Evolutionary conservation across 2,888 invertebrate genomes (phyloP).

Genomic region (Chironomus tentans): DNA sequence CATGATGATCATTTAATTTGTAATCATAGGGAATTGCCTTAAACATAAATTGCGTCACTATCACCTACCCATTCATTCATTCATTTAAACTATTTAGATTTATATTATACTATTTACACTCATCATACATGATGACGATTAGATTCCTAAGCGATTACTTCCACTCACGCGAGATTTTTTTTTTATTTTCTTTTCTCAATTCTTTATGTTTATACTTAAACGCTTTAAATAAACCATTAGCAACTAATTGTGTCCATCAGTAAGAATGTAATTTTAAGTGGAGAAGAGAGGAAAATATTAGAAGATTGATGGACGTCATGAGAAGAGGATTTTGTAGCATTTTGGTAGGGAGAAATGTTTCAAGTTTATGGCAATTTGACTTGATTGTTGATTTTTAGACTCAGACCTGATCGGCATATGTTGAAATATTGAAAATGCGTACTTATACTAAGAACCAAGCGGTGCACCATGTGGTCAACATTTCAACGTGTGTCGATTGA

Average conservation of each 20-base stretch:
- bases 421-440: too few relatives aligned
- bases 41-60: background rate
- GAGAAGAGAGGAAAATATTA: too few relatives aligned
- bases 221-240: background rate
- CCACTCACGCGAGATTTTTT: background rate
- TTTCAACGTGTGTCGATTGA: too few relatives aligned
- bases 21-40: background rate
- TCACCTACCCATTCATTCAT: background rate
- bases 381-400: too few relatives aligned
- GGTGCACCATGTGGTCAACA: too few relatives aligned
- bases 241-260: background rate
- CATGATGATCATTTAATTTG: background rate
- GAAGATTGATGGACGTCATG: background rate
- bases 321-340: too few relatives aligned
- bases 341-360: too few relatives aligned
- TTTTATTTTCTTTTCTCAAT: background rate
- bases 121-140: background rate
- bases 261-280: background rate
- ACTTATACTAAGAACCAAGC: too few relatives aligned
- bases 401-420: too few relatives aligned
- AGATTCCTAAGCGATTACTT: background rate
- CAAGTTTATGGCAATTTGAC: too few relatives aligned
- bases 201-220: background rate
- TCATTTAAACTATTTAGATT: background rate
- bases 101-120: background rate